Percentiles rank a stretch among this genome's conserved stretches.
phyloP scores from a whole-genome alignment of 2,113 vertebrate species.

The Desmodus rotundus region DNA sequence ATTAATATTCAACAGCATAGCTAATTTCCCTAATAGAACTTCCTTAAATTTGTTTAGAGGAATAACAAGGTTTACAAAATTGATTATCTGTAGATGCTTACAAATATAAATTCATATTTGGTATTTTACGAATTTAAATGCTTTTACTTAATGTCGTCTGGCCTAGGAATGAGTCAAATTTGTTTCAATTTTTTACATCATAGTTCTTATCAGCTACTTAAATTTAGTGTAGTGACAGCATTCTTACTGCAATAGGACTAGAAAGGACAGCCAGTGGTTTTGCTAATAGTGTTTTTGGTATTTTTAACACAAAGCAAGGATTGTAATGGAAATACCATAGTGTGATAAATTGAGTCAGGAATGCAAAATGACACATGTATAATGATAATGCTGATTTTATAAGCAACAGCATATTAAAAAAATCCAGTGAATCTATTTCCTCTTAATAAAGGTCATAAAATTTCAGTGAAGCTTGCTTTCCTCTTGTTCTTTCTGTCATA shows the following conservation, averaged over 20 bases:
- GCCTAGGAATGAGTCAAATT: slow-evolving; percentile 1
- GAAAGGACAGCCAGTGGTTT: slow-evolving; percentile 69
- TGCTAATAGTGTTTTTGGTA: slow-evolving; percentile 66
- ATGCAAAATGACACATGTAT: slow-evolving; percentile 30
- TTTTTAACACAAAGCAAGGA: slow-evolving; percentile 52
- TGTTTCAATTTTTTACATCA: not conserved
- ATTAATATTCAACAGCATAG: not conserved
- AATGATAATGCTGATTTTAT: not conserved
- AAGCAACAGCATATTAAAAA: not conserved
- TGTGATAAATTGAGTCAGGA: slow-evolving; percentile 23
- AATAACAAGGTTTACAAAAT: slow-evolving; percentile 35
- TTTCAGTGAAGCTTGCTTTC: not conserved
- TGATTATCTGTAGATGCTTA: not conserved
- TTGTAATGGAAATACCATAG: slow-evolving; percentile 13
- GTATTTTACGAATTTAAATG: not conserved
- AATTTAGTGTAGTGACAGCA: slow-evolving; percentile 50
- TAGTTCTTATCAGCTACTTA: slow-evolving; percentile 15
- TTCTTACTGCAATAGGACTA: slow-evolving; percentile 44
- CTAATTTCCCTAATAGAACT: slow-evolving; percentile 30
- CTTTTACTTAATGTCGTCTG: slow-evolving; percentile 19
- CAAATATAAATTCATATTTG: slow-evolving; percentile 39
- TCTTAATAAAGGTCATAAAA: not conserved
- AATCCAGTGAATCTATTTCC: not conserved
- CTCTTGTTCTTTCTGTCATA: not conserved
- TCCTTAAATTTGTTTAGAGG: not conserved